A percentile compares a stretch with the other conserved stretches of the same genome.
Evolutionary conservation across 2,113 vertebrate species (phyloP).

Genomic region (Pedionomus torquatus): DNA sequence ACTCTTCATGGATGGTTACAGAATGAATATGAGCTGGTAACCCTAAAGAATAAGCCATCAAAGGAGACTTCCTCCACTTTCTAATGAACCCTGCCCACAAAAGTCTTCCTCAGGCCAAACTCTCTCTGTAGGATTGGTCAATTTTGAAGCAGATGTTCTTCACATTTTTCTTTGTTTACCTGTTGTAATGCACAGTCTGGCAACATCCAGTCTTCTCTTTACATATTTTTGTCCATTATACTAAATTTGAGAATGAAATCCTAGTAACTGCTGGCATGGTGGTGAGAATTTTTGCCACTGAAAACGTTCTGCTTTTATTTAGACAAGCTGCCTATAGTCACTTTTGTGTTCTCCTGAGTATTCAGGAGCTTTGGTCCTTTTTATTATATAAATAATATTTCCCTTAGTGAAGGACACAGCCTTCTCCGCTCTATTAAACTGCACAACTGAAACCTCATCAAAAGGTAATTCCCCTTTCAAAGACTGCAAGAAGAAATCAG

Average conservation of each 20-base stretch:
- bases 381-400: background rate
- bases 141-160: background rate
- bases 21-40: background rate
- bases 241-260: background rate
- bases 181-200: background rate
- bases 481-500: background rate
- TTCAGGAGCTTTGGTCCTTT: background rate
- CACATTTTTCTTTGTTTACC: background rate
- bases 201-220: background rate
- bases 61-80: background rate
- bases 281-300: background rate
- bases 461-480: background rate
- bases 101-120: background rate
- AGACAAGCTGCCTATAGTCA: background rate
- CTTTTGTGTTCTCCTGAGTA: background rate
- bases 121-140: background rate
- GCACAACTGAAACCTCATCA: background rate
- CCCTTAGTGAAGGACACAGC: background rate
- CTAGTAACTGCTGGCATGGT: background rate
- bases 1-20: background rate
- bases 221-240: background rate
- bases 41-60: background rate
- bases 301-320: background rate
- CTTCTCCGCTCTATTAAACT: background rate
- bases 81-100: background rate